Evolutionary conservation across 1,140 invertebrate genomes (phyloP), one percentile per base, ranked within the genome.

Genomic region (Nymphalis io): DNA sequence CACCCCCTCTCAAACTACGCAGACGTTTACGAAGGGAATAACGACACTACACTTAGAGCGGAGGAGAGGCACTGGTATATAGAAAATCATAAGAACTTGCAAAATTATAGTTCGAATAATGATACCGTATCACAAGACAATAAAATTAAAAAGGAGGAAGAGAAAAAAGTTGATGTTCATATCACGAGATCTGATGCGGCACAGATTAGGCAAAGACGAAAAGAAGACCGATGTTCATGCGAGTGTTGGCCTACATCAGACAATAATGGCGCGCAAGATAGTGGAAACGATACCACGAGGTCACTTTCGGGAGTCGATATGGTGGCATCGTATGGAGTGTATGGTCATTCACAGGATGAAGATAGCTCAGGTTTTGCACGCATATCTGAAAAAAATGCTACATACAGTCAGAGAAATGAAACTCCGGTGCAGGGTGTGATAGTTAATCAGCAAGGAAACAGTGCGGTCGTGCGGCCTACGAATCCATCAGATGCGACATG

Each of bases 1-100:
- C 88, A 89, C 68, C 88, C 88, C 12, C 82, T 89, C 20, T 88
- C 85, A 21, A 90, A 90, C 75, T 91, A 91, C 70, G 89, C 88
- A 65, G 89, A 91, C 74, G 81, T 91, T 18, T 92, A 92, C 68
- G 91, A 92, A 74, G 91, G 91, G 44, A 92, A 92, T 70, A 92
- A 92, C 66, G 91, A 92, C 53, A 92, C 87, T 12, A 92, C 92
- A 33, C 87, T 92, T 3, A 72, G 91, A 75, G 91, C 91, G 5
- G 91, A 92, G 71, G 91, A 92, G 71, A 81, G 90, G 48, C 90
- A 92, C 59, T 92, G 92, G 92, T 92, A 92, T 63, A 88, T 92
- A 88, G 92, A 92, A 75, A 92, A 92, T 44, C 92, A 92, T 74
- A 92, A 91, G 75, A 92, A 83, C 74, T 73, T 91, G 70, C 89